Conservation (phyloP, 2,888 invertebrate species). For the Matsumyia berberina region DNA sequence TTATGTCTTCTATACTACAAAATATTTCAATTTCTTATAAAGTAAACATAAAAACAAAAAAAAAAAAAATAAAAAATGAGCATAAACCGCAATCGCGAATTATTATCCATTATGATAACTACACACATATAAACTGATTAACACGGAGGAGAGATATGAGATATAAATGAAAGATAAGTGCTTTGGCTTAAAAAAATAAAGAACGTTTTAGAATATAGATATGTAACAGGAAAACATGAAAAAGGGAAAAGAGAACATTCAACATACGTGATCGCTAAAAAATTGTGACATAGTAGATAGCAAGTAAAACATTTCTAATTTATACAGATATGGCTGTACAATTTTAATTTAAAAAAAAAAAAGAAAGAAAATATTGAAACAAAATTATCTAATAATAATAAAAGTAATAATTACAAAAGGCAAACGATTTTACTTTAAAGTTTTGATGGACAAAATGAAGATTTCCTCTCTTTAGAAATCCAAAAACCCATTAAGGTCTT, state of each 20-base stretch:
- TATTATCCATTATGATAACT: conserved; percentile 67
- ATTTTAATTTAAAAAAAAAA: conserved; percentile 59
- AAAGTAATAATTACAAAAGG: conserved; percentile 59
- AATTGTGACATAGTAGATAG: conserved; percentile 76
- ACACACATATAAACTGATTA: conserved; percentile 62
- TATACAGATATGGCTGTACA: conserved; percentile 75
- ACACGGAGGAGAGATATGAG: conserved; percentile 33
- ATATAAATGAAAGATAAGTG: conserved; percentile 48
- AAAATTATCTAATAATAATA: conserved; percentile 73
- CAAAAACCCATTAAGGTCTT: no score
- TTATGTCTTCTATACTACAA: conserved; percentile 65
- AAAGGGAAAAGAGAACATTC: conserved; percentile 53
- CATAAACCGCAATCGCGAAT: conserved; percentile 67
- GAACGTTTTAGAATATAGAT: conserved; percentile 3
- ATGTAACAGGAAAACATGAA: no score
- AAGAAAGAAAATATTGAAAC: conserved; percentile 62
- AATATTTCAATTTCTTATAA: conserved; percentile 68
- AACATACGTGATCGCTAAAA: conserved; percentile 75
- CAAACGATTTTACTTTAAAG: neutral
- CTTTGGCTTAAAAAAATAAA: conserved; percentile 66
- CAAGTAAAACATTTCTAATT: conserved; percentile 76
- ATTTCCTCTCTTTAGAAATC: no score
- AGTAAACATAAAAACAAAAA: conserved; percentile 25
- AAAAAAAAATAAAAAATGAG: conserved; percentile 39
- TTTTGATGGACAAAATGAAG: neutral